Percentiles rank a stretch among this genome's conserved stretches.
phyloP scores from a whole-genome alignment of 2,113 vertebrate species.

The Hoplias malabaricus region DNA sequence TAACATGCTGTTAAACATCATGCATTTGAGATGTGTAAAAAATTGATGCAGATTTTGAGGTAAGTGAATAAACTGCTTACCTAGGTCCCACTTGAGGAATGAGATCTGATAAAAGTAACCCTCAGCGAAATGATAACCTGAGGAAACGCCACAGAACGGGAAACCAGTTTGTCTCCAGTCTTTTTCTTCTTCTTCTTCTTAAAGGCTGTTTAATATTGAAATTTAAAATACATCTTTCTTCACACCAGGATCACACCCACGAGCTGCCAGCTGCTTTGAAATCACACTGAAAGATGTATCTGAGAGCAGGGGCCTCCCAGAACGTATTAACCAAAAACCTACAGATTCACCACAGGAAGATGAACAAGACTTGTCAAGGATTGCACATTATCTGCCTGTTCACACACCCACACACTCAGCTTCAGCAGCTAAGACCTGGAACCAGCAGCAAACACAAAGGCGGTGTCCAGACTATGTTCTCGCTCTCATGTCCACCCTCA shows the following conservation, averaged over 20 bases:
- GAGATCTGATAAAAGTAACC: constrained; percentile 34
- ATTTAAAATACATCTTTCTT: constrained; percentile 33
- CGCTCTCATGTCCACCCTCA: constrained; percentile 14
- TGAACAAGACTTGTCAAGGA: constrained; percentile 64
- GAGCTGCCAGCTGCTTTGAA: constrained; percentile 52
- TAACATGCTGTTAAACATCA: constrained; percentile 20
- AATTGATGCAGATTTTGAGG: background rate
- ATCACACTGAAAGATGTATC: constrained; percentile 63
- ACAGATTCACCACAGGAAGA: constrained; percentile 55
- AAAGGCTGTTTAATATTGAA: constrained; percentile 3
- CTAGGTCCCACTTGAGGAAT: constrained; percentile 26
- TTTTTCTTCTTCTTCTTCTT: background rate
- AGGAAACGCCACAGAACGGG: constrained; percentile 17
- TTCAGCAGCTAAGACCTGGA: constrained; percentile 10
- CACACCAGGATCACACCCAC: constrained; percentile 21
- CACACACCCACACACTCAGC: constrained; percentile 29
- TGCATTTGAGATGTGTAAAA: background rate
- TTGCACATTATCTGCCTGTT: constrained; percentile 51
- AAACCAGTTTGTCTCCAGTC: constrained; percentile 16
- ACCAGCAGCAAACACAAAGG: no score
- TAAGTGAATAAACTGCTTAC: constrained; percentile 29
- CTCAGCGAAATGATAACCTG: constrained; percentile 25
- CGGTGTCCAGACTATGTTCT: background rate
- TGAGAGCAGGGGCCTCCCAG: constrained; percentile 52
- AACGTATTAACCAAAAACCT: constrained; percentile 60